A percentile compares a stretch with the other conserved stretches of the same genome.
These are phyloP conservation scores for Acrocephalus scirpaceus DNA, from an alignment of 2,797 vertebrate genomes.

Conservation along the genomic window DNA sequence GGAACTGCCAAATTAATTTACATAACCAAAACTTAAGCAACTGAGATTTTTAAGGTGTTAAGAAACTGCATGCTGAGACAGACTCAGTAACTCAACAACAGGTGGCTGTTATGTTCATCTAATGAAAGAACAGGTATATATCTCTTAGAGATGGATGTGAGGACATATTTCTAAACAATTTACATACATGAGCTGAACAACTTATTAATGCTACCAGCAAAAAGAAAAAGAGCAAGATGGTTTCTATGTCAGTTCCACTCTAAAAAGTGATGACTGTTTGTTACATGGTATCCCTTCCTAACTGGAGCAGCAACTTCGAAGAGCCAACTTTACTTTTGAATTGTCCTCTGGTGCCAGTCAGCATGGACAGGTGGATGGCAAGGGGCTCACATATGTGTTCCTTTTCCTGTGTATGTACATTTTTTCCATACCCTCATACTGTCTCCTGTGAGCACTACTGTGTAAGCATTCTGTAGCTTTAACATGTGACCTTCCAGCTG, in stretches of 20 bases:
- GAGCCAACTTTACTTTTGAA: not conserved
- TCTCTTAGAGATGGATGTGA: not conserved
- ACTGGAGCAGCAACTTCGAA: not conserved
- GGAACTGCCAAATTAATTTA: not conserved
- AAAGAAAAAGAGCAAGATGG: not conserved
- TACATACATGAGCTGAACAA: not conserved
- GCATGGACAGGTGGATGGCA: not conserved
- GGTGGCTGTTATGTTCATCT: not conserved
- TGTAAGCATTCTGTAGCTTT: not conserved
- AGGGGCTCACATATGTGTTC: not conserved
- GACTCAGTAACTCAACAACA: not conserved
- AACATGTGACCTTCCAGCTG: rapidly evolving
- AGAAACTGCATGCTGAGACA: slow-evolving; percentile 2
- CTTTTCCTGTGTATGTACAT: not conserved
- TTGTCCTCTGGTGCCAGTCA: not conserved
- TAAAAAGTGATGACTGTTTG: not conserved
- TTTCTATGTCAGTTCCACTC: not conserved
- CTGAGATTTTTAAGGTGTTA: slow-evolving; percentile 30
- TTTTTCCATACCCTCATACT: not conserved
- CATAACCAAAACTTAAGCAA: slow-evolving; percentile 19
- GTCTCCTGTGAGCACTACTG: not conserved
- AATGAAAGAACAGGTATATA: not conserved
- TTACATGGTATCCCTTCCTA: not conserved
- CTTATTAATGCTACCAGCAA: not conserved
- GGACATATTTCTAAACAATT: not conserved